Percentiles rank a stretch among this genome's conserved stretches.
Evolutionary conservation across 2,113 vertebrate species (phyloP).

Genomic region (Euleptes europaea): DNA sequence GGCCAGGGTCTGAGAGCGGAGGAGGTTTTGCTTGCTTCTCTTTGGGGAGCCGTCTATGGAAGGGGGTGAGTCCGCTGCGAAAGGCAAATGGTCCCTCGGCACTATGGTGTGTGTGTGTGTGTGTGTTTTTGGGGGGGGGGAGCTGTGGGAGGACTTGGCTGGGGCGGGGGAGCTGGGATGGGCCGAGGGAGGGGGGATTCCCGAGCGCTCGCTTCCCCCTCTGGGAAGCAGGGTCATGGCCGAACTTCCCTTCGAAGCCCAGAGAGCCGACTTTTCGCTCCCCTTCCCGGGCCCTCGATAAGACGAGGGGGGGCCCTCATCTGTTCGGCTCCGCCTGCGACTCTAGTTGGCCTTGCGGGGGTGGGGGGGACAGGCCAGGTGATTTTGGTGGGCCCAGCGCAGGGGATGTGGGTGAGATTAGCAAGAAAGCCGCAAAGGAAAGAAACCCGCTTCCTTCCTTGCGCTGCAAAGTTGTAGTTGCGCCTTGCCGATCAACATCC

Average conservation of each 20-base stretch:
- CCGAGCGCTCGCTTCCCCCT: no score
- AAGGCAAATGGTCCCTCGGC: background rate
- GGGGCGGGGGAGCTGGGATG: background rate
- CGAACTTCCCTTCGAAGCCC: background rate
- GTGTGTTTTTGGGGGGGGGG: no score
- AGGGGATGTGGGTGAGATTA: background rate
- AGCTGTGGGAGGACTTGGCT: no score
- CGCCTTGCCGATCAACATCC: background rate
- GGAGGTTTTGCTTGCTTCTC: background rate
- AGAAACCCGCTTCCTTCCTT: background rate
- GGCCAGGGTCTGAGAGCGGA: background rate
- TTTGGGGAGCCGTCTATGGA: background rate
- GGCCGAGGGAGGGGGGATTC: background rate
- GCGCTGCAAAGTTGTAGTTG: background rate
- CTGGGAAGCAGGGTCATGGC: background rate
- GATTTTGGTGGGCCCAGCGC: background rate
- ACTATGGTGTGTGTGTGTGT: no score
- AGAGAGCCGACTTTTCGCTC: background rate
- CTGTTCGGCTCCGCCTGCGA: no score
- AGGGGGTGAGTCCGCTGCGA: conserved; percentile 24
- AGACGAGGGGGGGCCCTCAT: background rate
- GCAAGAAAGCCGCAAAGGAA: background rate
- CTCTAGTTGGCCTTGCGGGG: background rate
- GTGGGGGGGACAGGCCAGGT: background rate
- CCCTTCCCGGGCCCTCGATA: background rate